These are phyloP conservation scores for Syndactyla subalaris DNA, from an alignment of 2,797 vertebrate species.

Conservation along the genomic window DNA sequence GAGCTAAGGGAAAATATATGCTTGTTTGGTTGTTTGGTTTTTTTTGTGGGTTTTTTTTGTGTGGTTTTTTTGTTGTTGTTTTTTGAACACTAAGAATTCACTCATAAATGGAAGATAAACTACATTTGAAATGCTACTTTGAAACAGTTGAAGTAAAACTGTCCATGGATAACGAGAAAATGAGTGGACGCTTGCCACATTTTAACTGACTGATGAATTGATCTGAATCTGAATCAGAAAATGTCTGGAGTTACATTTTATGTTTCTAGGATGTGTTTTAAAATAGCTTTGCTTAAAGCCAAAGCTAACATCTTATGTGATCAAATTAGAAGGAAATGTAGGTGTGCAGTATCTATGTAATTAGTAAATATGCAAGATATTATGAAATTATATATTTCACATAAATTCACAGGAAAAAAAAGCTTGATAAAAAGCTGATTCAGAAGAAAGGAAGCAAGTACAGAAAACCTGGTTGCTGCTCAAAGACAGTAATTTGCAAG, in stretches of 20 bases:
- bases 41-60: not conserved
- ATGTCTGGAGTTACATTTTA: not conserved
- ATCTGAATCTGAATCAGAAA: not conserved
- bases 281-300: not conserved
- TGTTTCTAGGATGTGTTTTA: not conserved
- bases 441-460: not conserved
- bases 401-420: not conserved
- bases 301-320: not conserved
- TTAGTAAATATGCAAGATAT: not conserved
- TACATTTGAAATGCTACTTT: not conserved
- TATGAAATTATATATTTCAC: not conserved
- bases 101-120: not conserved
- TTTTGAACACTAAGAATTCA: not conserved
- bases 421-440: not conserved
- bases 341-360: not conserved
- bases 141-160: not conserved
- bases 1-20: not conserved
- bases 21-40: too few species aligned
- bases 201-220: not conserved
- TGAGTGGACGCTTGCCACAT: not conserved
- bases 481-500: not conserved
- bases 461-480: not conserved
- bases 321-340: not conserved
- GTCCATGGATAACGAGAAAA: not conserved
- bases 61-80: too few species aligned